Base-by-base conservation (phyloP, 2,888 invertebrate genomes). In the Beris morrisii region DNA sequence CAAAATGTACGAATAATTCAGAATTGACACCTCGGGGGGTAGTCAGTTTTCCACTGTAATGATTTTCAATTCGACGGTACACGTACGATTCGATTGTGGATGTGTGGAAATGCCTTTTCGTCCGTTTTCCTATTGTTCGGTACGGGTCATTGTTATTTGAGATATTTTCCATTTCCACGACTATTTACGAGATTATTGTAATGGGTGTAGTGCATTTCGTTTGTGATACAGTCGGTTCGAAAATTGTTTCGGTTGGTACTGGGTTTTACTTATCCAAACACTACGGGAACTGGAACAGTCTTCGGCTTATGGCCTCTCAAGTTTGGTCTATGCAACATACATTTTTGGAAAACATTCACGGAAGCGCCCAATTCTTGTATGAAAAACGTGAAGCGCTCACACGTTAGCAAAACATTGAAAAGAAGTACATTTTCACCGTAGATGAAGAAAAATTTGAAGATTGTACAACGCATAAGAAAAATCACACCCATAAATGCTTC, bases 1-100 rank as follows among this genome's bases (percentile, higher is more conserved):
- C 68, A 69, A 67, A 65, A 69, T 68, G 3, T 22, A 65, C 58
- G 67, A 68, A 69, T 70, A 69, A 70, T 69, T 72, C 69, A 69
- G 56, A 67, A 65, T 67, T 69, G 69, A 69, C 71, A 71, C 72
- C 71, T 72, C 67, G 69, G 71, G 72, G 72, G 70, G 69, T 70
- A 55, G 64, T 28, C 45, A 28, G 53, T 54, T 64, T 48, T 66
- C 48, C 58, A 57, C 43, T 59, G 31, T 53, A 53, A 59, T 54
- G 53, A 53, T 66, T 66, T 45, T 22, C 11, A n/a, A 55, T 44
- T 28, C 54, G 13, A 45, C 28, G 53, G 52, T 15, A 31, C 28
- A 12, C 11, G 30, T 4, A 32, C 54, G 54, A 54, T 30, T 28
- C 38, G 9, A 54, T 54, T 31, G 28, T 54, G 31, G 54, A 28